Evolutionary conservation across 2,113 vertebrate species (phyloP), one percentile per base, ranked within the genome.

Genomic region (Rhagologus leucostigma): DNA sequence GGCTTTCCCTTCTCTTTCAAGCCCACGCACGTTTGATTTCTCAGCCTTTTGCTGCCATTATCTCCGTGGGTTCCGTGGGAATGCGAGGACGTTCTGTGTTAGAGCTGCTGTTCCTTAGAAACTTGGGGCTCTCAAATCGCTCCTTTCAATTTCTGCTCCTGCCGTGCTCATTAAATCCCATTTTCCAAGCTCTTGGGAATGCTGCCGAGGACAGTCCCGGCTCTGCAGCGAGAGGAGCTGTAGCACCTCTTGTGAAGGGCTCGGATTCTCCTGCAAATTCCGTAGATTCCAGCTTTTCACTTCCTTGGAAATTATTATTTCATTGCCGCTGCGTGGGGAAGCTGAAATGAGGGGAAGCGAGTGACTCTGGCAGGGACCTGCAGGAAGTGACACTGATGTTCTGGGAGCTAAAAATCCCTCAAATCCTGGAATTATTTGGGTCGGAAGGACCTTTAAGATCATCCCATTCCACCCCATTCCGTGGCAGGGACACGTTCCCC

Each of bases 91-190:
- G 0, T 42, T 29, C 73, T 71, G 35, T 83, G 27, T 56, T 18
- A 8, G 10, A 60, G 13, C 10, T 3, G 8, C 30, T 0, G 19
- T 33, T 33, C 7, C 59, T 37, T 6, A 10, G 23, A 32, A 68
- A 24, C 22, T 2, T 5, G 1, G 29, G 41, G 6, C 32, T 70
- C 33, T 55, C 24, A 6, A 41, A 24, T 52, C 4, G 55, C 53
- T 91, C 71, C 41, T 87, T 60, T 22, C 69, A 0, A 1, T 26
- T 18, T 6, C 22, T 9, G 16, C 70, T 90, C 30, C 60, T 57
- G 55, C 60, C 12, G 0, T 0, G 1, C 30, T 60, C 27, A 1
- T 63, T 55, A 68, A 80, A 63, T n/a, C 60, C 67, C 87, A 1
- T 57, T 79, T 64, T 64, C 71, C 18, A 1, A 21, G 46, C 83